Conservation (phyloP, 2,888 invertebrate genomes). For the Gandaritis pyraliata region DNA sequence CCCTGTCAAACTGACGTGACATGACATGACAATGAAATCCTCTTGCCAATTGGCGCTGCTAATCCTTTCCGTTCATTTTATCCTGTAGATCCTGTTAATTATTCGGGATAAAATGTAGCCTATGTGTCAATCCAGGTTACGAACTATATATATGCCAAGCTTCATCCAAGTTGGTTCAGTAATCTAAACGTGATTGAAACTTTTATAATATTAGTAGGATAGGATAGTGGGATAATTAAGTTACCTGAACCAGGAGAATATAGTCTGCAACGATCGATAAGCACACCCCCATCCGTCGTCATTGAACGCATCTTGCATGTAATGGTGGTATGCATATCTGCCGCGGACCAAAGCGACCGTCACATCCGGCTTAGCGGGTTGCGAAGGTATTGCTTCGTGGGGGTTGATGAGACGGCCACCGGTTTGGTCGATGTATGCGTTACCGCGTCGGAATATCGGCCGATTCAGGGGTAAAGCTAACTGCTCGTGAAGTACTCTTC, state of each 20-base stretch:
- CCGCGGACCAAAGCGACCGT: conserved; percentile 88
- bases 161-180: too few species aligned
- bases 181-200: too few species aligned
- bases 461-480: conserved; percentile 87
- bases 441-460: conserved; percentile 91
- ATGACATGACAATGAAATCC: too few species aligned
- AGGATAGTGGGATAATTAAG: too few species aligned
- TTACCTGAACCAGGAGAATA: conserved; percentile 96
- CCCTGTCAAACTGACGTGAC: too few species aligned
- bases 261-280: conserved; percentile 97
- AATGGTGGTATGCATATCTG: conserved; percentile 97
- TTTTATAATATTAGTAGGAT: too few species aligned
- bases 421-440: conserved; percentile 83
- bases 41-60: too few species aligned
- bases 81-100: too few species aligned
- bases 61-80: too few species aligned
- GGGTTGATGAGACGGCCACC: conserved; percentile 88
- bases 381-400: conserved; percentile 85
- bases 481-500: conserved; percentile 88
- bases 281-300: conserved; percentile 99
- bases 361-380: conserved; percentile 59
- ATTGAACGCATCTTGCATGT: conserved; percentile 96
- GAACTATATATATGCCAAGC: too few species aligned
- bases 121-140: too few species aligned
- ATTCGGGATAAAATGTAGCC: too few species aligned